Conservation (phyloP, 2,113 vertebrate genomes). For the Vireo altiloquus region DNA sequence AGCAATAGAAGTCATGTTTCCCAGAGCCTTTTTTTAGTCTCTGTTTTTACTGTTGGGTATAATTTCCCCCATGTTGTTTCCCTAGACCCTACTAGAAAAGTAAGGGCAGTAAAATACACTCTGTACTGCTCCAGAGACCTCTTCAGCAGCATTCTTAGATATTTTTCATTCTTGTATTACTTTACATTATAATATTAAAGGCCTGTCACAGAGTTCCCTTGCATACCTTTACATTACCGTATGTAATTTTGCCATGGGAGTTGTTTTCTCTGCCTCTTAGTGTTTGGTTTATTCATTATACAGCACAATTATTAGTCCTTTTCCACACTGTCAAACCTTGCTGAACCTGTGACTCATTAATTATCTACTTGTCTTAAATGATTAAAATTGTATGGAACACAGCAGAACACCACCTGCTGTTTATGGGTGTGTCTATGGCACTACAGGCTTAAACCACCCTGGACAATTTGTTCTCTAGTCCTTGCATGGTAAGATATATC, state of each 20-base stretch:
- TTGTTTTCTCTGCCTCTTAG: neutral
- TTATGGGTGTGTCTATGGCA: neutral
- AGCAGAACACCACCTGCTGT: neutral
- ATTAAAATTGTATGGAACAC: neutral
- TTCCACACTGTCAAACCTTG: neutral
- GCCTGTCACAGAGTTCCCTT: neutral
- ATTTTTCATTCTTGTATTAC: neutral
- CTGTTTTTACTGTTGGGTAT: neutral
- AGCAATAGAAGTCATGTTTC: neutral
- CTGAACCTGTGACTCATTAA: neutral
- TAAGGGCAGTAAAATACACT: neutral
- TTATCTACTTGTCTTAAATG: neutral
- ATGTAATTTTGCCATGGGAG: neutral
- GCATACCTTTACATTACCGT: neutral
- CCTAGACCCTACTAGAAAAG: neutral
- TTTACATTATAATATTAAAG: conserved; percentile 19
- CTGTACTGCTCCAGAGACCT: neutral
- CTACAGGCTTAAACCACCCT: neutral
- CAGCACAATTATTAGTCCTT: neutral
- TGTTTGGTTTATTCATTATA: neutral
- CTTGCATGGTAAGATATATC: neutral
- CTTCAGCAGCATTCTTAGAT: neutral
- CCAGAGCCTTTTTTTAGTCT: neutral
- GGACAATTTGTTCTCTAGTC: neutral
- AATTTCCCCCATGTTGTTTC: neutral